Evolutionary conservation across 2,113 vertebrate species (phyloP), one percentile per base, ranked within the genome.

Genomic region (Meles meles): DNA sequence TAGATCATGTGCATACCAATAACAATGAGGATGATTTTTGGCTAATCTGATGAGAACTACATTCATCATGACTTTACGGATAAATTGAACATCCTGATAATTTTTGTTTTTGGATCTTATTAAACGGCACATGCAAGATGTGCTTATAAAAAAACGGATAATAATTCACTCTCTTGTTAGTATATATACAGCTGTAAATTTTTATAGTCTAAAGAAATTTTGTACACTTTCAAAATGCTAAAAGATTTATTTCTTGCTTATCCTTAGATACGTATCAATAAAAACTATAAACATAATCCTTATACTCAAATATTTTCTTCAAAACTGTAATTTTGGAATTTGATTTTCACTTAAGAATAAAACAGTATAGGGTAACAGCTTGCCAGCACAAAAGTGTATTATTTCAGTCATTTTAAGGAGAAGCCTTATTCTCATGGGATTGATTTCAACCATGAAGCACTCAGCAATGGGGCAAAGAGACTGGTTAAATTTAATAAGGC

Each of bases 301-400:
- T 90, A 55, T 42, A 61, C 11, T 81, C 44, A 71, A 89, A 76
- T 88, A 47, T 27, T 88, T 95, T 71, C 10, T 77, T 89, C 34
- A 71, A 86, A 98, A 52, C 63, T 47, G 7, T 76, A 90, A 65
- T 84, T 84, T 34, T 81, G 59, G 59, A 84, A 94, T 91, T 93
- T 76, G 15, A 4, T 63, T 96, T 95, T 96, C 21, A 65, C 9
- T 85, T 37, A 88, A 94, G 2, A 90, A 72, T 61, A 44, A 65
- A 81, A 18, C 14, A 87, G 15, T 44, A 47, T 31, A 63, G n/a
- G 12, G 3, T n/a, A 47, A 39, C 6, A 77, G 12, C 47, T 95
- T 37, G 2, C 42, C 42, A 79, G 27, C 23, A 69, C 39, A 57
- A 49, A 86, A 47, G 29, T 74, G 61, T 74, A 39, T 69, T 88